These are phyloP conservation scores for Chaetodon trifasciatus DNA, from an alignment of 2,797 vertebrate species.

Conservation along the genomic window DNA sequence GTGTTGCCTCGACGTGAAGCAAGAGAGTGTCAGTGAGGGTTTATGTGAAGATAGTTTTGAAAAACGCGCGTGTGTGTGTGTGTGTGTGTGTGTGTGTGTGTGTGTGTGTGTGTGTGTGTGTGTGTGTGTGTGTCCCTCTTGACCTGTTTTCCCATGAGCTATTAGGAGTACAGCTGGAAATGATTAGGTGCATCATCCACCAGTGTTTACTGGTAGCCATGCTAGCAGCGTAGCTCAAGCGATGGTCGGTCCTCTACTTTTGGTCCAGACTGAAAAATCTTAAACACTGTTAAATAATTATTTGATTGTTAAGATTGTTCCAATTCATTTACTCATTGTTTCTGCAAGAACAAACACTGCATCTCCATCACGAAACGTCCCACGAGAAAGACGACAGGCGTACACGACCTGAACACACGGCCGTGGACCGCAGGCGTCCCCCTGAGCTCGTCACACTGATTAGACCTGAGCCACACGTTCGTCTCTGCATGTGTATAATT, in stretches of 20 bases:
- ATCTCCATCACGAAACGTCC: neutral
- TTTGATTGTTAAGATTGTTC: no score
- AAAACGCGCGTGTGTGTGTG: no score
- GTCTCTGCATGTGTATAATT: constrained; percentile 27
- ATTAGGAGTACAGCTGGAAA: neutral
- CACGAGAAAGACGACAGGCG: neutral
- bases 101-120: no score
- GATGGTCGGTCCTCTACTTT: neutral
- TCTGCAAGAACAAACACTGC: neutral
- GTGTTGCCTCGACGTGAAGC: neutral
- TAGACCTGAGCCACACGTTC: neutral
- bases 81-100: no score
- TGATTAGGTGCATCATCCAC: neutral
- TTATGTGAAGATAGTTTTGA: neutral
- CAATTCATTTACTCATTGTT: neutral
- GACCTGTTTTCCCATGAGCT: neutral
- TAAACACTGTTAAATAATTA: neutral
- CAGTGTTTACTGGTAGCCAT: neutral
- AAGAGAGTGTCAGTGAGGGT: neutral
- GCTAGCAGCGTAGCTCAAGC: no score
- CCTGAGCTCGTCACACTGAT: constrained; percentile 23
- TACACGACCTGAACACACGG: neutral
- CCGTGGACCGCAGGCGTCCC: neutral
- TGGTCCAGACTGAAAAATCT: no score
- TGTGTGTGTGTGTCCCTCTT: no score